phyloP scores from a whole-genome alignment of 2,888 invertebrate genomes.

The Drosophila neutralis region DNA sequence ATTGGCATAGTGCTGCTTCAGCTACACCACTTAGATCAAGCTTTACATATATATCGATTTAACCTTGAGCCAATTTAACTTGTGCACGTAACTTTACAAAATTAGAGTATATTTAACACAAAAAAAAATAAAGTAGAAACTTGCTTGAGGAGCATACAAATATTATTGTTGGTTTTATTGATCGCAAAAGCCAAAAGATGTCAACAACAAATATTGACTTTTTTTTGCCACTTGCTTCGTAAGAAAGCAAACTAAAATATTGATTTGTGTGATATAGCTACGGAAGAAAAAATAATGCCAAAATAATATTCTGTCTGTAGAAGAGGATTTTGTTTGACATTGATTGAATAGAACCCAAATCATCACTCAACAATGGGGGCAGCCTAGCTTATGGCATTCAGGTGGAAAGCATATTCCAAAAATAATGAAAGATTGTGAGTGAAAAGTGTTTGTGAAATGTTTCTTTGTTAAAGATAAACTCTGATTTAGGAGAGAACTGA shows the following conservation, averaged over 20 bases:
- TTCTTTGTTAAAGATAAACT: neutral
- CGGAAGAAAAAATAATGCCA: neutral
- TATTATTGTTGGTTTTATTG: neutral
- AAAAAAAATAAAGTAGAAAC: neutral
- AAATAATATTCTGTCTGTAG: neutral
- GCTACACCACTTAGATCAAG: neutral
- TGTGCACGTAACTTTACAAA: neutral
- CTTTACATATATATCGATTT: neutral
- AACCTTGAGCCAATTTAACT: constrained; percentile 1
- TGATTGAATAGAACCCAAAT: neutral
- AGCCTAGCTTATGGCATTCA: neutral
- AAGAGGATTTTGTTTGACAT: neutral
- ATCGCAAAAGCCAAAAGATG: neutral
- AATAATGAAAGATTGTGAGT: neutral
- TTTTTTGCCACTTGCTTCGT: neutral
- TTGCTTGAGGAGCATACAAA: neutral
- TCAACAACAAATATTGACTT: constrained; percentile 1
- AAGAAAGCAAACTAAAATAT: neutral
- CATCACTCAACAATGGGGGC: neutral
- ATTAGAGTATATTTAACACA: neutral
- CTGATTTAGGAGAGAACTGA: neutral
- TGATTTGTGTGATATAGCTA: neutral
- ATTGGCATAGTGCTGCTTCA: neutral
- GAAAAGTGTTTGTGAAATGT: neutral
- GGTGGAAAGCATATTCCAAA: neutral